These are phyloP conservation scores for Camponotus pennsylvanicus DNA, from an alignment of 1,140 invertebrate species.

Conservation along the genomic window DNA sequence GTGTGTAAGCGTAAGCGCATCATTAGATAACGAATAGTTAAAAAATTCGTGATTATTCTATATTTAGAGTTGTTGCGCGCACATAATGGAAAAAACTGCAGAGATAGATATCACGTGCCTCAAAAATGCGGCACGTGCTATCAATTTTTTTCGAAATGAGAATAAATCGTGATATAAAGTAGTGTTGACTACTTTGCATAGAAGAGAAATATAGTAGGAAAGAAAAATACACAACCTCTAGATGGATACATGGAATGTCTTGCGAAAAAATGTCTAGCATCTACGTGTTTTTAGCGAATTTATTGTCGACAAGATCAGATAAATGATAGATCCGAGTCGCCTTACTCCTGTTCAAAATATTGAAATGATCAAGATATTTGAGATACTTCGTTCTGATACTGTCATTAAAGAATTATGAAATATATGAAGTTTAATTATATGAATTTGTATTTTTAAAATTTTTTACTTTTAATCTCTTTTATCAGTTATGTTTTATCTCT, in stretches of 20 bases:
- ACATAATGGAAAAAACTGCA: neutral
- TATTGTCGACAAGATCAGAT: neutral
- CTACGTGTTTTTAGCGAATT: neutral
- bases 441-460: neutral
- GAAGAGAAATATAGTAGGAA: neutral
- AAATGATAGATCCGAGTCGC: neutral
- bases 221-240: neutral
- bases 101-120: neutral
- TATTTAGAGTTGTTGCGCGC: slow-evolving; percentile 49
- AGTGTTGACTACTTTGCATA: neutral
- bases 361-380: neutral
- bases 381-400: neutral
- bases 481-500: neutral
- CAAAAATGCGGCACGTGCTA: neutral
- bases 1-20: slow-evolving; percentile 20
- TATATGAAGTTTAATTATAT: neutral
- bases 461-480: neutral
- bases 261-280: neutral
- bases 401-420: slow-evolving; percentile 1
- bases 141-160: neutral
- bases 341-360: neutral
- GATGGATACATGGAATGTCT: neutral
- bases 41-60: neutral
- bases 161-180: neutral
- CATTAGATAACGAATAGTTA: slow-evolving; percentile 48